Conservation (phyloP, 2,888 invertebrate genomes). For the Candidula unifasciata region DNA sequence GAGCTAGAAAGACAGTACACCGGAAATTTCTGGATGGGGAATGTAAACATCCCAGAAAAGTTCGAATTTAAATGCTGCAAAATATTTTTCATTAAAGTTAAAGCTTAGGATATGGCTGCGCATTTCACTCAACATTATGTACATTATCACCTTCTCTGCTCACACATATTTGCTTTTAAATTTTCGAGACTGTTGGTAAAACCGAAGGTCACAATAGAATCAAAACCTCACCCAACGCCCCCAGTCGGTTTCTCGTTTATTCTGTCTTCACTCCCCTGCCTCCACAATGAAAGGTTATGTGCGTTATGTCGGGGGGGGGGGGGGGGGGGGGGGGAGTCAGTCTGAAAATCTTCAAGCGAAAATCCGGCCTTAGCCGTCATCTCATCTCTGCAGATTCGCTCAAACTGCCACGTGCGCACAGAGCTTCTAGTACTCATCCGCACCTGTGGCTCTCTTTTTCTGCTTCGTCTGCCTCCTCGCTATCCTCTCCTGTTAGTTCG, state of each 20-base stretch:
- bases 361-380: conserved; percentile 10
- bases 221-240: background rate
- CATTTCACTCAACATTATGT: background rate
- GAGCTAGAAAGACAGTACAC: too few species aligned
- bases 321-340: background rate
- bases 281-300: conserved; percentile 14
- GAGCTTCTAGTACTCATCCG: conserved; percentile 7
- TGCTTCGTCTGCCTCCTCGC: background rate
- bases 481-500: background rate
- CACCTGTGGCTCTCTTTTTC: conserved; percentile 29
- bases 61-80: too few species aligned
- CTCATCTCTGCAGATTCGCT: conserved; percentile 15
- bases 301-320: conserved; percentile 11
- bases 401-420: conserved; percentile 29
- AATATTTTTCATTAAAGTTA: too few species aligned
- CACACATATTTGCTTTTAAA: background rate
- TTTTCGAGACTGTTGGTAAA: background rate
- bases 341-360: conserved; percentile 14
- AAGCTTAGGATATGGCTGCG: too few species aligned
- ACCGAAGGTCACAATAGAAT: background rate
- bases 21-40: too few species aligned
- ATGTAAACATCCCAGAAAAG: too few species aligned
- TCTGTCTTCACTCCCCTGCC: background rate
- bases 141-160: background rate
- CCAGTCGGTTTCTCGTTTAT: background rate